Evolutionary conservation across 1,140 invertebrate genomes (phyloP), one percentile per base, ranked within the genome.

Genomic region (Pantala flavescens): DNA sequence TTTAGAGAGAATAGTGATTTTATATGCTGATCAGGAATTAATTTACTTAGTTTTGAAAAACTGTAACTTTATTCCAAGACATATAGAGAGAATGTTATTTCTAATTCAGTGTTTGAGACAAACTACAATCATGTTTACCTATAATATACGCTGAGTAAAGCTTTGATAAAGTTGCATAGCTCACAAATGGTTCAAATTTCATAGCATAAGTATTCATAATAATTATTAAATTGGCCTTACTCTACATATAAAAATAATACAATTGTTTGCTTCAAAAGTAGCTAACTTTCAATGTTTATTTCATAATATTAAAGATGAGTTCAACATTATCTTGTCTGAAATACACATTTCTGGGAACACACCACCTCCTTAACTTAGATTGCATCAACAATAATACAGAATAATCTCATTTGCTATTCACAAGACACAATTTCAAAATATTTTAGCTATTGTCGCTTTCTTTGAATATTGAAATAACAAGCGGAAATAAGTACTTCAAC

Each of bases 211-310:
- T 36, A 36, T 9, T 36, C 28, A 36, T 36, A 36, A 36, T 36
- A 5, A n/a, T 36, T 5, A 36, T 36, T 5, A 36, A 36, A 36
- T 5, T 9, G 9, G 9, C 9, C 9, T 36, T 36, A 36, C 28
- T 36, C 28, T 36, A 36, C 2, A 36, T 36, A 36, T 5, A 21
- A 19, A 63, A 63, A 63, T 19, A 63, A 63, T 12, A 63, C 49
- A 63, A 63, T 63, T 14, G 12, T 19, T 63, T 63, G 49, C 49
- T 63, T 63, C 14, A 63, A 63, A 63, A 63, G 49, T 63, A 63
- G 49, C 49, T 63, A 63, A 63, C 49, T 63, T 63, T 63, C 49
- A 63, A 16, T 19, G n/a, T 63, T 63, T 63, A 63, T 63, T 63
- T 63, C 49, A 63, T 16, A 63, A 63, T 63, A 63, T 63, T 63